Base-by-base conservation (phyloP, 2,797 vertebrate genomes). In the Zenarchopterus dispar region DNA sequence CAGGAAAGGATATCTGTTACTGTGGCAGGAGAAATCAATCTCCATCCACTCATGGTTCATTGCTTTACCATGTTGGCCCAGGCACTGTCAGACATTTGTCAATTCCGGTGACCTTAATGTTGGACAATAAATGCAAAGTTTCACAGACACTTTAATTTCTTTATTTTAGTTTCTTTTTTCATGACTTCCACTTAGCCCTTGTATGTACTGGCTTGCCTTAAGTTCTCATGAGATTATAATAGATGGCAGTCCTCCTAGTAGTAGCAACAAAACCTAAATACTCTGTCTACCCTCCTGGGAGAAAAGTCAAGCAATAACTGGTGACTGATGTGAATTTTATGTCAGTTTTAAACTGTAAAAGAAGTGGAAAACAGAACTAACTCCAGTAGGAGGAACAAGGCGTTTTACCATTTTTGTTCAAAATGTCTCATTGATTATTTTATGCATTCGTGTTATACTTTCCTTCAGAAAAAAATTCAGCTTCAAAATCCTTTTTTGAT, bases 221-320 rank as follows among this genome's bases (percentile, higher is more conserved):
- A 82, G 81, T 65, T 58, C 70, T 31, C 56, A 71, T 76, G 75
- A 82, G 70, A 81, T 58, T 61, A 53, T 26, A 41, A 81, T 39
- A 77, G 73, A 80, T 15, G 22, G 26, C 52, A 67, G 51, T 78
- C 70, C 79, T 85, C 69, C 68, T 56, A 33, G 45, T 51, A 64
- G 73, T 68, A 69, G 47, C 53, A 56, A 67, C 52, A 57, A 62
- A 63, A 65, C 56, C 44, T 82, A 51, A 77, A 83, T 76, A 63
- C 2, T 43, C 44, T 2, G 50, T 49, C 33, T 21, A 50, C 36
- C 36, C 54, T 50, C 59, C 46, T 24, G 0, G 33, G 66, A 56
- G 73, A 66, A 78, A 63, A 63, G 54, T 23, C 39, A 41, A 62
- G 55, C 55, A 56, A 41, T 43, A 59, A 48, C 44, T 59, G 56